Percentiles rank a stretch among this genome's conserved stretches.
Evolutionary conservation across 2,797 vertebrate species (phyloP).

Genomic region (Nasua narica): DNA sequence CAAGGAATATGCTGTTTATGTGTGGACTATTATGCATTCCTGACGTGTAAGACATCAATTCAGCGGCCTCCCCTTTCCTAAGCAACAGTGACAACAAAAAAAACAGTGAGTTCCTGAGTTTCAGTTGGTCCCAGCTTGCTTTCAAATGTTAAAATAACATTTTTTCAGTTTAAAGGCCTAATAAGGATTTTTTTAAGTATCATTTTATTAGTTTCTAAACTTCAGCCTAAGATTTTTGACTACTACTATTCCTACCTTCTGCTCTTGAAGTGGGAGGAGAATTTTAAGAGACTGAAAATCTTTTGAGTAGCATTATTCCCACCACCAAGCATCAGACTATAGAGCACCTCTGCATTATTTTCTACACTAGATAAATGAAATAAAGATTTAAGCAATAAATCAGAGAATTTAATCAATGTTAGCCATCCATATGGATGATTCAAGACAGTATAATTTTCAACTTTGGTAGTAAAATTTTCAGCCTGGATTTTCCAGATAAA

Average conservation of each 20-base stretch:
- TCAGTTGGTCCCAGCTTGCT: neutral
- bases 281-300: neutral
- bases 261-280: neutral
- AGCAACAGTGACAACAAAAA: constrained; percentile 13
- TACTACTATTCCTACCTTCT: neutral
- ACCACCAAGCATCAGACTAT: neutral
- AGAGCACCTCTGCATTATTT: constrained; percentile 38
- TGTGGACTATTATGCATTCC: constrained; percentile 45
- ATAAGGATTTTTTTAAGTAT: neutral
- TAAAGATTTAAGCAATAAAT: constrained; percentile 55
- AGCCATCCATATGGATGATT: constrained; percentile 28
- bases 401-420: constrained; percentile 50
- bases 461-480: constrained; percentile 33
- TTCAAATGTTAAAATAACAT: neutral
- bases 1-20: constrained; percentile 50
- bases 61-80: constrained; percentile 34
- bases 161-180: neutral
- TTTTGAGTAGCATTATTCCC: neutral
- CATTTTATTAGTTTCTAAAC: neutral
- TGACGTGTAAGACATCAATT: constrained; percentile 25
- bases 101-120: neutral
- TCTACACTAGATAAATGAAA: constrained; percentile 41
- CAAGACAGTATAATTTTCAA: constrained; percentile 48
- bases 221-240: neutral
- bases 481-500: constrained; percentile 41